These are phyloP conservation scores for Ostrea edulis DNA, from an alignment of 1,140 invertebrate genomes.

Conservation along the genomic window DNA sequence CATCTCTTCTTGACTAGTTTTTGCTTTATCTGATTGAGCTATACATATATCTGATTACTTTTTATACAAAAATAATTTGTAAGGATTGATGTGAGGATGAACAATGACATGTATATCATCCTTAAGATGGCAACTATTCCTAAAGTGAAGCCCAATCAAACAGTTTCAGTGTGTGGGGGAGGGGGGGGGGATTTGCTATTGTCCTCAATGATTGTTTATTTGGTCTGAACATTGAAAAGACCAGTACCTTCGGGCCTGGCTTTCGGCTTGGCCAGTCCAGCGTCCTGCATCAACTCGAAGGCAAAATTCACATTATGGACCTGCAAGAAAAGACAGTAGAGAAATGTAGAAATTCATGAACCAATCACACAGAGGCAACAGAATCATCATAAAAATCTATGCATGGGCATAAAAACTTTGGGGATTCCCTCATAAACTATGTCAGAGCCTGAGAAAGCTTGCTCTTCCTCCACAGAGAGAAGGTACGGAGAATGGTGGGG, in stretches of 20 bases:
- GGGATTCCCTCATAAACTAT: background rate
- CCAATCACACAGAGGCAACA: background rate
- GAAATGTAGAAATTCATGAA: slow-evolving; percentile 17
- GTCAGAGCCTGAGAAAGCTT: background rate
- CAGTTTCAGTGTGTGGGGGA: background rate
- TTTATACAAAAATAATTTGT: too few species aligned
- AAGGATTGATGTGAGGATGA: background rate
- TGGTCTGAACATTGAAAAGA: background rate
- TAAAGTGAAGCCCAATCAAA: background rate
- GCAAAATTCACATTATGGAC: slow-evolving; percentile 98
- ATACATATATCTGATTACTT: background rate
- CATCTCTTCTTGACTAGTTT: background rate
- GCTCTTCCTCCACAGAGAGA: background rate
- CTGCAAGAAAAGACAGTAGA: slow-evolving; percentile 81
- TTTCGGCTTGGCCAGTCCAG: slow-evolving; percentile 96
- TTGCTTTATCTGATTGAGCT: background rate
- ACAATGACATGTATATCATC: background rate
- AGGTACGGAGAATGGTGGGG: background rate
- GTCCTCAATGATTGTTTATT: too few species aligned
- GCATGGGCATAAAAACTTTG: background rate
- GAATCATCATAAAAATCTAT: background rate
- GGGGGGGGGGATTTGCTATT: too few species aligned
- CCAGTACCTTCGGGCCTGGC: slow-evolving; percentile 93
- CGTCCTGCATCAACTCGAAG: slow-evolving; percentile 99
- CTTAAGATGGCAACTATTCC: background rate